Conservation (phyloP, 2,888 invertebrate genomes). For the Lepetodrilus schrolli region DNA sequence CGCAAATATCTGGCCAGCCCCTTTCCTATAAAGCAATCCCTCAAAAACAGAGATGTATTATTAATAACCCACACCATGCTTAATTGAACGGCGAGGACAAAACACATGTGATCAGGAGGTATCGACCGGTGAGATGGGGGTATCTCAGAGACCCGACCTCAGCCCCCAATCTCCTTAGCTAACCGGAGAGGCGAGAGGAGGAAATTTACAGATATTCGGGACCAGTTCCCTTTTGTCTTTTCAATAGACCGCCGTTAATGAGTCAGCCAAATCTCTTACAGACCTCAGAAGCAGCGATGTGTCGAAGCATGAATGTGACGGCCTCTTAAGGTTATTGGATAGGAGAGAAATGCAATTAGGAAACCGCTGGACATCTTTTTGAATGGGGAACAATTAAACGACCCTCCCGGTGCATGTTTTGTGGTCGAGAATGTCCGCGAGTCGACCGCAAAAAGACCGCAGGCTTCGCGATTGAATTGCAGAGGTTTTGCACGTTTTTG, state of each 20-base stretch:
- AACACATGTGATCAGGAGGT: constrained; percentile 15
- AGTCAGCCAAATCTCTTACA: neutral
- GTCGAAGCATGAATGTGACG: neutral
- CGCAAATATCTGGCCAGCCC: neutral
- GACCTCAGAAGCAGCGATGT: neutral
- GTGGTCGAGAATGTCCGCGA: neutral
- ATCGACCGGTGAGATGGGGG: neutral
- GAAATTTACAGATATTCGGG: neutral
- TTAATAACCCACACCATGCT: constrained; percentile 28
- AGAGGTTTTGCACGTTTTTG: constrained; percentile 20
- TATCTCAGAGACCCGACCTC: neutral
- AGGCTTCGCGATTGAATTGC: neutral
- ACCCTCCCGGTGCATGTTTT: neutral
- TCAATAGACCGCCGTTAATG: neutral
- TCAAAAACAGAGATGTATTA: constrained; percentile 29
- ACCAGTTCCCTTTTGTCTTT: constrained; percentile 10
- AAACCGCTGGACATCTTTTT: constrained; percentile 28
- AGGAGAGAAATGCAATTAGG: constrained; percentile 20
- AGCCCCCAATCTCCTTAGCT: constrained; percentile 19
- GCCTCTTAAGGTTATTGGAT: constrained; percentile 10
- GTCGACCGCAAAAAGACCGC: constrained; percentile 12
- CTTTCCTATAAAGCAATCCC: neutral
- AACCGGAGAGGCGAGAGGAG: neutral
- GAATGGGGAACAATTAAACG: constrained; percentile 23
- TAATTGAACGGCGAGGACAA: constrained; percentile 29